phyloP scores from a whole-genome alignment of 2,797 vertebrate species.

The Synanceia verrucosa region DNA sequence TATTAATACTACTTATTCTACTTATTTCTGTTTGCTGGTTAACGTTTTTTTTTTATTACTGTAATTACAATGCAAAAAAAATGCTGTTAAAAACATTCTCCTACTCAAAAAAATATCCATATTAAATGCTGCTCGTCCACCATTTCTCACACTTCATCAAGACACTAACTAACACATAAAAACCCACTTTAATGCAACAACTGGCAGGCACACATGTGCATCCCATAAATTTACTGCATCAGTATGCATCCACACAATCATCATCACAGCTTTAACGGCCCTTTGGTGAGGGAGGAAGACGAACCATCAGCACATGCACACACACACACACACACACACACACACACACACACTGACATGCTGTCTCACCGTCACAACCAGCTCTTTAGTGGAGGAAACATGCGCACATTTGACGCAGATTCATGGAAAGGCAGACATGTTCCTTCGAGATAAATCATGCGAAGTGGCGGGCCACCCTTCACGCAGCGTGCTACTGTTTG shows the following conservation, averaged over 20 bases:
- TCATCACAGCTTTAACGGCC: constrained; percentile 31
- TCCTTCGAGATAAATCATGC: constrained; percentile 13
- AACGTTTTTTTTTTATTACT: too few species aligned
- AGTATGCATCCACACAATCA: constrained; percentile 25
- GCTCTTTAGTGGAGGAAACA: constrained; percentile 15
- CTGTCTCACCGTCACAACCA: constrained; percentile 25
- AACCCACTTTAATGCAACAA: constrained; percentile 15
- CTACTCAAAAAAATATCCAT: constrained; percentile 6
- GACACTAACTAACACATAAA: not conserved
- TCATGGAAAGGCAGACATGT: not conserved
- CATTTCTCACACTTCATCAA: constrained; percentile 12
- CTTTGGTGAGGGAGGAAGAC: constrained; percentile 39
- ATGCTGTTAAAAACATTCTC: not conserved
- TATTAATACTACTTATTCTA: too few species aligned
- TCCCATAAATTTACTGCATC: constrained; percentile 27
- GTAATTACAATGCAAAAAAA: too few species aligned
- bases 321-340: not conserved
- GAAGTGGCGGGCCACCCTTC: constrained; percentile 27
- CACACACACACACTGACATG: constrained; percentile 3
- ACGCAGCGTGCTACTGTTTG: not conserved
- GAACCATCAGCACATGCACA: constrained; percentile 34
- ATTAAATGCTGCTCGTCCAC: constrained; percentile 19
- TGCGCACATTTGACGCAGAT: constrained; percentile 17
- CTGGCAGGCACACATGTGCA: constrained; percentile 1
- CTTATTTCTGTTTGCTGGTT: too few species aligned